Conservation (phyloP, 2,797 vertebrate species). For the Acrocephalus scirpaceus region DNA sequence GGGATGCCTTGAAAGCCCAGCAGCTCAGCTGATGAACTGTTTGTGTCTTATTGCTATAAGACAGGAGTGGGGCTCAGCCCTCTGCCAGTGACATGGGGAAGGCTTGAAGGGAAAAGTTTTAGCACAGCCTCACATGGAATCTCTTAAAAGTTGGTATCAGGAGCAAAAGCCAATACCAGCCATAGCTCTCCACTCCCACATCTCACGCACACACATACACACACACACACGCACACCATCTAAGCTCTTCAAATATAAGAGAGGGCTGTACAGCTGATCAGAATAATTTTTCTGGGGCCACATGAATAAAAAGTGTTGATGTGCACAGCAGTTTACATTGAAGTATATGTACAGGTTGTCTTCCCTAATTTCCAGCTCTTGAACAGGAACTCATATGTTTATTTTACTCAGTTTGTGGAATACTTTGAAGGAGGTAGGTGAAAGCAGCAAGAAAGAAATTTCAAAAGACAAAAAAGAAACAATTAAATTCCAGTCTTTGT, state of each 20-base stretch:
- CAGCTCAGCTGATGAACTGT: rapidly evolving
- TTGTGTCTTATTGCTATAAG: not conserved
- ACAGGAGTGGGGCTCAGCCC: not conserved
- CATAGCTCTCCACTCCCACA: no score
- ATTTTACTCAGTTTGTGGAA: not conserved
- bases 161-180: not conserved
- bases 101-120: not conserved
- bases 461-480: not conserved
- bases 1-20: not conserved
- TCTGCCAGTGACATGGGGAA: not conserved
- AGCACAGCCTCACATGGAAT: not conserved
- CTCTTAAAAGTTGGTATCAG: not conserved
- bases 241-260: not conserved
- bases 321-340: not conserved
- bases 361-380: not conserved
- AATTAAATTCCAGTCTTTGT: not conserved
- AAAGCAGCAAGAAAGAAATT: not conserved
- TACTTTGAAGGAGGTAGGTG: not conserved
- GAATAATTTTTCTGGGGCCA: not conserved
- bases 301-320: not conserved
- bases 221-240: no score
- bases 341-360: not conserved
- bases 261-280: not conserved
- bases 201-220: rapidly evolving
- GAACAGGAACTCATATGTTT: not conserved